Conservation (phyloP, 1,140 invertebrate genomes). For the Bombus breviceps region DNA sequence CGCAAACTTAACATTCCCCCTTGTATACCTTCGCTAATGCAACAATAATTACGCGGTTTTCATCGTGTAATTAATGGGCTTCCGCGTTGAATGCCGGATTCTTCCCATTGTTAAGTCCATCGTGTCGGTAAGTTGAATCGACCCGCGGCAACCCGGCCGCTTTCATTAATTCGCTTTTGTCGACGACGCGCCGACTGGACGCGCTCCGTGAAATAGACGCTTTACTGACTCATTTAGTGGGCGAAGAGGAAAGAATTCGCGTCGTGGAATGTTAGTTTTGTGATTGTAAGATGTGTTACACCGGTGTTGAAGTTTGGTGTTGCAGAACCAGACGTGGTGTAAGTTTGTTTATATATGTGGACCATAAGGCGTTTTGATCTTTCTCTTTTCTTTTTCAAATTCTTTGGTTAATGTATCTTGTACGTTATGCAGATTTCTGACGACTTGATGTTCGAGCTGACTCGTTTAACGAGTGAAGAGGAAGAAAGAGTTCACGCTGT, state of each 20-base stretch:
- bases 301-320: no score
- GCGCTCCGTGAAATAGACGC: neutral
- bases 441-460: no score
- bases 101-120: constrained; percentile 34
- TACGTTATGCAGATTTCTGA: no score
- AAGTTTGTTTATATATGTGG: no score
- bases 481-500: no score
- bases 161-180: constrained; percentile 32
- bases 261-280: neutral
- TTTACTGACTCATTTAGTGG: neutral
- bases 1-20: neutral
- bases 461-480: no score
- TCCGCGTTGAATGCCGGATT: constrained; percentile 24
- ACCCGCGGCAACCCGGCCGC: neutral
- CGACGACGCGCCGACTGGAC: neutral
- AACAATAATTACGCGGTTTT: constrained; percentile 37
- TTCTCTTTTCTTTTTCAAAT: no score
- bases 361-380: no score
- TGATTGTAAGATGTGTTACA: no score
- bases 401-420: no score
- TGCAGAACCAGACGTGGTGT: no score
- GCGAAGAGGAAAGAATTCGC: neutral
- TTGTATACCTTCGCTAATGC: neutral
- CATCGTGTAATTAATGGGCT: constrained; percentile 40
- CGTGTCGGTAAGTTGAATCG: constrained; percentile 23